Evolutionary conservation across 2,113 vertebrate species (phyloP).

Genomic region (Planiliza haematocheilus): DNA sequence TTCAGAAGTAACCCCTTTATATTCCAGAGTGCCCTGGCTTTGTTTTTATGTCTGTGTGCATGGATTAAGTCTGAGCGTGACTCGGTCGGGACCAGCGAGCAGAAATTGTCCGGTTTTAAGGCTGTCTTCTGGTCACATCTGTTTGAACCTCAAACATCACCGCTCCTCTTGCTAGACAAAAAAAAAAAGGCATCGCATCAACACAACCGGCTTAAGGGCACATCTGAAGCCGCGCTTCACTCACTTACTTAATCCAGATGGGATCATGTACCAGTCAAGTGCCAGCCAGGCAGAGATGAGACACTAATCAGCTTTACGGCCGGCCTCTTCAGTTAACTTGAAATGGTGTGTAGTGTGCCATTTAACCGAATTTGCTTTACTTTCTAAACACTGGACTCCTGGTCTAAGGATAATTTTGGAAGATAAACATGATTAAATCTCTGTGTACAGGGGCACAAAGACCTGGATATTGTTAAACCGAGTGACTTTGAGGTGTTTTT

Average conservation of each 20-base stretch:
- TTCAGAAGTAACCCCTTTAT: not conserved
- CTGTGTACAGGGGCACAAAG: too few relatives aligned
- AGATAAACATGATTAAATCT: too few relatives aligned
- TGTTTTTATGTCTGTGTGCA: not conserved
- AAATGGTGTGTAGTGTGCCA: too few relatives aligned
- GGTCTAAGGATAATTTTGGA: too few relatives aligned
- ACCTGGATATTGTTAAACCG: not conserved
- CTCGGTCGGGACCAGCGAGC: too few relatives aligned
- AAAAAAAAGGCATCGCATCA: not conserved
- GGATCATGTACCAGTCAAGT: constrained; percentile 18
- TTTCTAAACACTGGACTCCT: too few relatives aligned
- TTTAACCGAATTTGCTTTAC: too few relatives aligned
- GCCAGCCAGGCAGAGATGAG: constrained; percentile 1
- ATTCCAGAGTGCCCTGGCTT: not conserved
- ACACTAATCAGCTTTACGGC: not conserved
- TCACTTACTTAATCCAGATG: constrained; percentile 6
- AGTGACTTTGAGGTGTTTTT: not conserved
- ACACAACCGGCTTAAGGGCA: not conserved
- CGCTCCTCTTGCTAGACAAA: constrained; percentile 6
- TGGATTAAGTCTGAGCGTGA: not conserved
- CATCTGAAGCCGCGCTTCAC: not conserved
- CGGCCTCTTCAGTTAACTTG: not conserved
- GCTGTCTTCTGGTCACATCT: not conserved
- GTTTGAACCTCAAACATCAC: not conserved
- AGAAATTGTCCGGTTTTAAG: too few relatives aligned